phyloP scores from a whole-genome alignment of 2,888 invertebrate genomes.

The Tenthredo livida region DNA sequence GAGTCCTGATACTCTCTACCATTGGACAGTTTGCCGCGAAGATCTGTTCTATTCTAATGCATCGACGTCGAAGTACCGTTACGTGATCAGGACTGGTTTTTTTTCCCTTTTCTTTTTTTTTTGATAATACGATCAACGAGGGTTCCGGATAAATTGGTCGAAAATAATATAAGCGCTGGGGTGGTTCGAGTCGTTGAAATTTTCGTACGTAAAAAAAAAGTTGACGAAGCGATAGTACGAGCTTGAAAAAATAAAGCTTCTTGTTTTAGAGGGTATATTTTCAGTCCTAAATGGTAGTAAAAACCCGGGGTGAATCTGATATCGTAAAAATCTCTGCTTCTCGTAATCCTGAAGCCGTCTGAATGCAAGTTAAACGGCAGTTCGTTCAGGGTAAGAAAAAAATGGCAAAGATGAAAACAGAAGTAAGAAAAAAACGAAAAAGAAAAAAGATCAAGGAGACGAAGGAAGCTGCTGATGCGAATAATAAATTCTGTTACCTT shows the following conservation, averaged over 20 bases:
- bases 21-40: background rate
- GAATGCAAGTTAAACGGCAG: slow-evolving; percentile 30
- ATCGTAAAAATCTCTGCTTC: slow-evolving; percentile 34
- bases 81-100: background rate
- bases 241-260: slow-evolving; percentile 9
- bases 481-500: slow-evolving; percentile 79
- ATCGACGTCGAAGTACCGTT: background rate
- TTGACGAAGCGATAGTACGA: background rate
- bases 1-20: background rate
- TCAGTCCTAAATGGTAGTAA: slow-evolving; percentile 14
- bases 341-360: slow-evolving; percentile 15
- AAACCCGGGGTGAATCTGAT: slow-evolving; percentile 34
- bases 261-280: slow-evolving; percentile 22
- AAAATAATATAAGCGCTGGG: background rate
- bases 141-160: background rate
- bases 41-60: background rate
- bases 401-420: background rate
- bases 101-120: background rate
- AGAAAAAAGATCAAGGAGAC: no score
- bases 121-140: background rate
- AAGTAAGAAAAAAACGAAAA: background rate
- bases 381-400: background rate
- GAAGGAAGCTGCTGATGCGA: background rate
- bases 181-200: slow-evolving; percentile 3
- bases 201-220: background rate